A percentile compares a stretch with the other conserved stretches of the same genome.
Conservation (phyloP, 2,113 vertebrate species). For the Oenanthe melanoleuca region DNA sequence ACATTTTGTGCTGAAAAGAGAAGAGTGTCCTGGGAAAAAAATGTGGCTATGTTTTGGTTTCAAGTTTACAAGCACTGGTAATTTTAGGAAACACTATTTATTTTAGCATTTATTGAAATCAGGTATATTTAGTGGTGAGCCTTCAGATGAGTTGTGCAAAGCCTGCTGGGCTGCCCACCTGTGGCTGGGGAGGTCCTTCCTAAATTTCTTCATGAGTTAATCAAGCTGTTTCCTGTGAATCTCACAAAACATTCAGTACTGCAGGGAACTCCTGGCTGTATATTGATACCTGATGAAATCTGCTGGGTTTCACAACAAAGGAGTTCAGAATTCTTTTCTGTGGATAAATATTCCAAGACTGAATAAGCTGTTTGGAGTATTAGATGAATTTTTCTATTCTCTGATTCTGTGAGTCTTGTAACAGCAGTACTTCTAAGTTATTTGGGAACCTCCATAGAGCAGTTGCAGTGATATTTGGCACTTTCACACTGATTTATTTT, state of each 20-base stretch:
- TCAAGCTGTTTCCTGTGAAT: neutral
- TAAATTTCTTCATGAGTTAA: neutral
- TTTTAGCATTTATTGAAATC: neutral
- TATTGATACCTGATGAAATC: neutral
- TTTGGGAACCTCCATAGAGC: neutral
- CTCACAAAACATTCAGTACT: neutral
- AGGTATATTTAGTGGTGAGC: neutral
- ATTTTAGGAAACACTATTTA: neutral
- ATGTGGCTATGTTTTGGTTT: accelerated
- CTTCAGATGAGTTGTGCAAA: neutral
- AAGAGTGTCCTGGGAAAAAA: neutral
- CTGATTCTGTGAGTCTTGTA: neutral
- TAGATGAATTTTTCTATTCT: neutral
- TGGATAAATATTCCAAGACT: neutral
- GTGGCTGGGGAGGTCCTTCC: neutral
- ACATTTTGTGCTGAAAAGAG: neutral
- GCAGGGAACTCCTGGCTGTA: neutral
- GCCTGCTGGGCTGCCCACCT: neutral
- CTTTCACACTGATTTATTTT: neutral
- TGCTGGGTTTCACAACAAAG: neutral
- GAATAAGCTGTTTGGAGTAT: neutral
- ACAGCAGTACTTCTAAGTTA: neutral
- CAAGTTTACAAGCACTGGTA: neutral
- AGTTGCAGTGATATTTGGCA: neutral
- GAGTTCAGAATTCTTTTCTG: neutral